These are phyloP conservation scores for Magallana ariakensis DNA, from an alignment of 1,140 invertebrate genomes.

Conservation along the genomic window DNA sequence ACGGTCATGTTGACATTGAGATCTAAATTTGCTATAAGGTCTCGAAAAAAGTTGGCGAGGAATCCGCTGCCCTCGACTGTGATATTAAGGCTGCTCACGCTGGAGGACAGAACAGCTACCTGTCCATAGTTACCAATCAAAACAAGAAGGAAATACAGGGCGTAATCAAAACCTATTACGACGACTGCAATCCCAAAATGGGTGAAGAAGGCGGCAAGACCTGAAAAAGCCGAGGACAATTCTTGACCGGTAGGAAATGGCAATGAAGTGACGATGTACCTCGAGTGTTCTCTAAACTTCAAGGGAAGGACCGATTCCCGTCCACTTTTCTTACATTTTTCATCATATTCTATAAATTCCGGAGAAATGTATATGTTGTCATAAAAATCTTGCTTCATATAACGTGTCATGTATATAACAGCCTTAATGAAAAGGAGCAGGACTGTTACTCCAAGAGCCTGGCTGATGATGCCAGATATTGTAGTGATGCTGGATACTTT, in stretches of 20 bases:
- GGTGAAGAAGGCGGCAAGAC: not conserved
- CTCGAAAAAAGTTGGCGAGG: constrained; percentile 30
- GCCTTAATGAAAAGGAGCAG: constrained; percentile 41
- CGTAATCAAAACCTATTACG: constrained; percentile 28
- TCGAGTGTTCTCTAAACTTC: constrained; percentile 33
- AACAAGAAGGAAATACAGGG: constrained; percentile 17
- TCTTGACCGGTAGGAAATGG: constrained; percentile 16
- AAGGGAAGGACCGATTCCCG: constrained; percentile 11
- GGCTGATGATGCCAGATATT: not conserved
- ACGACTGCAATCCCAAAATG: constrained; percentile 29
- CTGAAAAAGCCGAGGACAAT: not conserved
- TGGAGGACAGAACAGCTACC: not conserved
- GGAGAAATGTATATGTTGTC: constrained; percentile 42
- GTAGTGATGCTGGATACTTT: not conserved
- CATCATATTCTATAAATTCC: constrained; percentile 33
- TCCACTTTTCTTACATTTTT: constrained; percentile 22
- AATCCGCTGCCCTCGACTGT: constrained; percentile 29
- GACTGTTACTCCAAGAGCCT: not conserved
- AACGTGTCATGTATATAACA: constrained; percentile 27
- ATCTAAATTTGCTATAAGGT: constrained; percentile 30
- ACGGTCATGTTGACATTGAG: constrained; percentile 15
- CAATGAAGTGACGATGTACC: constrained; percentile 38
- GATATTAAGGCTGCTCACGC: not conserved
- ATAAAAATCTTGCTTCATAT: constrained; percentile 24
- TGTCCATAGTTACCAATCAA: constrained; percentile 30